A percentile compares a stretch with the other conserved stretches of the same genome.
Evolutionary conservation across 1,140 invertebrate genomes (phyloP).

Genomic region (Pentalonia nigronervosa): DNA sequence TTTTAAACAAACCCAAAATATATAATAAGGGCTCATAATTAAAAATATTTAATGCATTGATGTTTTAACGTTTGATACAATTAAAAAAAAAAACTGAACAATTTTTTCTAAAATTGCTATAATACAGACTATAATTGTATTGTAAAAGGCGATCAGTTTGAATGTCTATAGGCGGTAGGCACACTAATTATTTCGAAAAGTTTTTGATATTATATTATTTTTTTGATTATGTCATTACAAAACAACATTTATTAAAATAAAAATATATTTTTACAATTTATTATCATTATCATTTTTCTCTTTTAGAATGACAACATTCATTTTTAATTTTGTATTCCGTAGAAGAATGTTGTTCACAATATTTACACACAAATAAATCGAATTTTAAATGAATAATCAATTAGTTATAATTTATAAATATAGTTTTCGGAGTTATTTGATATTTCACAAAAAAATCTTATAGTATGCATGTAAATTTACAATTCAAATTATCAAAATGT

Average conservation of each 20-base stretch:
- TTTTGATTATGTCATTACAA: not conserved
- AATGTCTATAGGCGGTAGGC: not conserved
- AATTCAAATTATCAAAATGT: not conserved
- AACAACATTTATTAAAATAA: not conserved
- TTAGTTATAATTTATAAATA: no score
- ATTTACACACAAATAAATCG: no score
- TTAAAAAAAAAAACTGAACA: not conserved
- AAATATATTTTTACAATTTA: no score
- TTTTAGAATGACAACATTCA: no score
- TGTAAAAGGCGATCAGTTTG: not conserved
- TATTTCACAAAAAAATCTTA: not conserved
- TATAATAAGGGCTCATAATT: not conserved
- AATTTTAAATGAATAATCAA: no score
- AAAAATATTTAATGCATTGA: not conserved
- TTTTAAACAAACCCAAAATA: not conserved
- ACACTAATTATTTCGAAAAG: not conserved
- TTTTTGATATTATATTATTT: not conserved
- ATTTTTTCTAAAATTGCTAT: not conserved
- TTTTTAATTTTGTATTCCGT: no score
- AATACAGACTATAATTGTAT: no score
- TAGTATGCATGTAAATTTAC: not conserved
- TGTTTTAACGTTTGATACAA: not conserved
- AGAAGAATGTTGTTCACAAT: no score
- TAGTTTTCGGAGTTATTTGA: not conserved
- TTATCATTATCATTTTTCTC: no score